phyloP scores from a whole-genome alignment of 2,797 vertebrate genomes.

The Balearica regulorum region DNA sequence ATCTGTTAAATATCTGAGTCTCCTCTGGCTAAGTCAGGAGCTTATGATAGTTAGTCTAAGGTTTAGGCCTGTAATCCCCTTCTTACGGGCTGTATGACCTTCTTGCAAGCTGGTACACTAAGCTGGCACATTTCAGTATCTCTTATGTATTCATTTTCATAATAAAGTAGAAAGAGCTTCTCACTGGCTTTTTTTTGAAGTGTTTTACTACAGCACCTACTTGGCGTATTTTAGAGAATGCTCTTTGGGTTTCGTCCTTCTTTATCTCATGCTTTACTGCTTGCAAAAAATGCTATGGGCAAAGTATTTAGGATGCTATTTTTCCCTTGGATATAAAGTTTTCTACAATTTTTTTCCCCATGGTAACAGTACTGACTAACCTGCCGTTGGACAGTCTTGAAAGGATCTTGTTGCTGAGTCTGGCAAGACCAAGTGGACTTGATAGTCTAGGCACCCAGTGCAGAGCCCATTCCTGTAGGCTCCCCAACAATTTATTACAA shows the following conservation, averaged over 20 bases:
- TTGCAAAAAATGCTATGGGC: neutral
- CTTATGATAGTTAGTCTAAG: constrained; percentile 53
- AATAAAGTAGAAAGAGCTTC: neutral
- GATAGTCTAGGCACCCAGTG: neutral
- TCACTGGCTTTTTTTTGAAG: neutral
- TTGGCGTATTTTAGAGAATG: neutral
- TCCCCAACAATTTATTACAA: neutral
- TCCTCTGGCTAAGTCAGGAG: constrained; percentile 14
- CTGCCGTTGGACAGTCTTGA: neutral
- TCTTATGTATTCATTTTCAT: constrained; percentile 5
- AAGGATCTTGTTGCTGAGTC: neutral
- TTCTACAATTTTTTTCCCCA: neutral
- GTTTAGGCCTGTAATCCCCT: constrained; percentile 55
- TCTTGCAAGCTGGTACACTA: neutral
- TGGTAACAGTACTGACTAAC: neutral
- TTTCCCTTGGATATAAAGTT: neutral
- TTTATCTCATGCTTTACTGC: neutral
- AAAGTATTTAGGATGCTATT: neutral
- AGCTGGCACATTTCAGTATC: neutral
- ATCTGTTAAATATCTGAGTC: constrained; percentile 51
- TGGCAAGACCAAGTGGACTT: neutral
- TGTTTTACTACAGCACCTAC: neutral
- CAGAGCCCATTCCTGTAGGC: neutral
- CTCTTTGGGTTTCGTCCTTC: neutral
- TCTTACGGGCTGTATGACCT: constrained; percentile 37